Percentiles rank a stretch among this genome's conserved stretches.
Conservation (phyloP, 1,140 invertebrate species). For the Fopius arisanus region DNA sequence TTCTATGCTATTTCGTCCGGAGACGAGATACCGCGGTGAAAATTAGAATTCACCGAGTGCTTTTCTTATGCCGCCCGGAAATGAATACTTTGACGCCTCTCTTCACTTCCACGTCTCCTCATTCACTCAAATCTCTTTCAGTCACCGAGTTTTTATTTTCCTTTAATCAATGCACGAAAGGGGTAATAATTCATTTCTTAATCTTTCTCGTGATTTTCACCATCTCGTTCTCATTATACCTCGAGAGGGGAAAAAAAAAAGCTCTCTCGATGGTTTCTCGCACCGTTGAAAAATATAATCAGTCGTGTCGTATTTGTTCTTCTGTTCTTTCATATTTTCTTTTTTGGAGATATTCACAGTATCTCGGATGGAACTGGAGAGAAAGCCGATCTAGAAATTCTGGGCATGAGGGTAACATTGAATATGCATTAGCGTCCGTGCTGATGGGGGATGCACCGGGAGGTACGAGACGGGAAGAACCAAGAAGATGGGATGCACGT, state of each 20-base stretch:
- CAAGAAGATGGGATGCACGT: not conserved
- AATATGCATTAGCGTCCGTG: constrained; percentile 58
- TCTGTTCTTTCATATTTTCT: not conserved
- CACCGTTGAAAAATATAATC: not conserved
- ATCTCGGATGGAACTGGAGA: not conserved
- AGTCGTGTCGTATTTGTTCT: not conserved
- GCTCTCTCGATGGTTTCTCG: not conserved
- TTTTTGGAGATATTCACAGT: not conserved
- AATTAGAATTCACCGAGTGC: constrained; percentile 20
- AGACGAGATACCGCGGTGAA: constrained; percentile 1
- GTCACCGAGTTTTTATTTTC: not conserved
- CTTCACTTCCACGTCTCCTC: not conserved
- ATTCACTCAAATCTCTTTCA: constrained; percentile 6
- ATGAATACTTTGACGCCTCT: constrained; percentile 24
- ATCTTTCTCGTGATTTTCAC: not conserved
- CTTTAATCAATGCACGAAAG: constrained; percentile 5
- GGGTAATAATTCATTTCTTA: constrained; percentile 11
- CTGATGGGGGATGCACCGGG: constrained; percentile 42
- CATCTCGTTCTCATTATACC: not conserved
- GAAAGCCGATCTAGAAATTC: constrained; percentile 41
- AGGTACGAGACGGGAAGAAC: not conserved
- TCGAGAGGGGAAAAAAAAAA: not conserved
- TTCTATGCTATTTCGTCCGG: constrained; percentile 19
- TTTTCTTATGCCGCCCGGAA: constrained; percentile 6
- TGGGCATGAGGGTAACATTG: constrained; percentile 51